Percentiles rank a stretch among this genome's conserved stretches.
Evolutionary conservation across 1,140 invertebrate species (phyloP).

Genomic region (Drosophila novamexicana): DNA sequence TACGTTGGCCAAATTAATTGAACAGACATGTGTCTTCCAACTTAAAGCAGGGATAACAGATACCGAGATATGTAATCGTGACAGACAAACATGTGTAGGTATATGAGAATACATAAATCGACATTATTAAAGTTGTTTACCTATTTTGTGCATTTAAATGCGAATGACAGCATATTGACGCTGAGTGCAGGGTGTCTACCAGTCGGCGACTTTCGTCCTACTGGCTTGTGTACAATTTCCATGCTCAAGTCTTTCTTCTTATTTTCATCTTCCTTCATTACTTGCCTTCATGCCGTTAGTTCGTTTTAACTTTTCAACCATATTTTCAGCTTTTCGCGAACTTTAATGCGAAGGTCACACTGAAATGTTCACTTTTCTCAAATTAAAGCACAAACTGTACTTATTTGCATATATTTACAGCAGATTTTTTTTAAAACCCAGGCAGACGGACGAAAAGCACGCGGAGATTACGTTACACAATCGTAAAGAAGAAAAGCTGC

Average conservation of each 20-base stretch:
- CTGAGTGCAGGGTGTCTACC: too few relatives aligned
- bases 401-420: slow-evolving; percentile 76
- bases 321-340: slow-evolving; percentile 17
- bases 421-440: slow-evolving; percentile 54
- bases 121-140: too few relatives aligned
- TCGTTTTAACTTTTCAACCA: slow-evolving; percentile 4
- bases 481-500: slow-evolving; percentile 32
- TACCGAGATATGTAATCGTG: slow-evolving; percentile 1
- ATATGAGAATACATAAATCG: too few relatives aligned
- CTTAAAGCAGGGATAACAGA: not conserved
- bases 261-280: slow-evolving; percentile 9
- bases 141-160: too few relatives aligned
- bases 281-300: slow-evolving; percentile 2
- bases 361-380: slow-evolving; percentile 29
- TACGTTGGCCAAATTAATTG: slow-evolving; percentile 13
- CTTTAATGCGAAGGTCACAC: slow-evolving; percentile 60
- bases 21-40: slow-evolving; percentile 8
- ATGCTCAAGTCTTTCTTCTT: not conserved
- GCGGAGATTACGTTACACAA: slow-evolving; percentile 23
- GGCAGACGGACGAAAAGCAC: not conserved
- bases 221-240: slow-evolving; percentile 1
- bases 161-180: too few relatives aligned
- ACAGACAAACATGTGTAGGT: not conserved
- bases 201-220: too few relatives aligned
- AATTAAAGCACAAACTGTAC: slow-evolving; percentile 62